These are phyloP conservation scores for Leptopilina syphax DNA, from an alignment of 2,888 invertebrate species.

Conservation along the genomic window DNA sequence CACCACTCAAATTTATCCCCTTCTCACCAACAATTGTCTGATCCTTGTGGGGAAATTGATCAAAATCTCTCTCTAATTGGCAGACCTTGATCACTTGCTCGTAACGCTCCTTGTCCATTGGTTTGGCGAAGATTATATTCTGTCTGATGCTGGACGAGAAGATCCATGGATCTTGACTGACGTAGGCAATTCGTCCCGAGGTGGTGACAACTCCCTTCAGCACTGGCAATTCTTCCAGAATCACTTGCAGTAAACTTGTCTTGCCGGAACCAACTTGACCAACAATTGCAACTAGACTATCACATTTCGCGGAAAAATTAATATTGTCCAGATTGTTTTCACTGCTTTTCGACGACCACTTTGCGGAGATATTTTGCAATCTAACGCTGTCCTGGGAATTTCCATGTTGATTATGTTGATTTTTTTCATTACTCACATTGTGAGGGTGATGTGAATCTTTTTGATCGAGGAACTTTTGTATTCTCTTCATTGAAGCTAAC, in stretches of 20 bases:
- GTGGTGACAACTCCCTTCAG: slow-evolving; percentile 80
- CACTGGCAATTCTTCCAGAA: slow-evolving; percentile 83
- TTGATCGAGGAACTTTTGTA: neutral
- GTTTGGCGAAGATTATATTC: slow-evolving; percentile 78
- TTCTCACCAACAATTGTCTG: slow-evolving; percentile 89
- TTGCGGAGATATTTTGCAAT: slow-evolving; percentile 79
- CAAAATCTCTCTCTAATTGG: slow-evolving; percentile 85
- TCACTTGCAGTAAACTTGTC: slow-evolving; percentile 79
- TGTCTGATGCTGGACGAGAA: slow-evolving; percentile 83
- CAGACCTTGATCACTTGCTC: slow-evolving; percentile 82
- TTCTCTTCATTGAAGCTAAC: neutral
- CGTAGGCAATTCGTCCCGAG: slow-evolving; percentile 85
- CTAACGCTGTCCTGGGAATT: slow-evolving; percentile 5
- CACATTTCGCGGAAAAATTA: slow-evolving; percentile 82
- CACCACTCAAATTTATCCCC: slow-evolving; percentile 89
- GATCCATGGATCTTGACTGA: slow-evolving; percentile 91
- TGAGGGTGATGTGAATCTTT: neutral
- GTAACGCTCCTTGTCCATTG: slow-evolving; percentile 70
- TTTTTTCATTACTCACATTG: neutral
- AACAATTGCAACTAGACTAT: slow-evolving; percentile 81
- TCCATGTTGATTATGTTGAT: neutral
- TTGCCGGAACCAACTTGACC: slow-evolving; percentile 85
- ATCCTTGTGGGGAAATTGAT: slow-evolving; percentile 85
- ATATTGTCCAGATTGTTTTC: slow-evolving; percentile 85
- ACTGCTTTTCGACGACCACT: slow-evolving; percentile 81